A percentile compares a stretch with the other conserved stretches of the same genome.
These are phyloP conservation scores for Pica pica DNA, from an alignment of 2,113 vertebrate species.

Conservation along the genomic window DNA sequence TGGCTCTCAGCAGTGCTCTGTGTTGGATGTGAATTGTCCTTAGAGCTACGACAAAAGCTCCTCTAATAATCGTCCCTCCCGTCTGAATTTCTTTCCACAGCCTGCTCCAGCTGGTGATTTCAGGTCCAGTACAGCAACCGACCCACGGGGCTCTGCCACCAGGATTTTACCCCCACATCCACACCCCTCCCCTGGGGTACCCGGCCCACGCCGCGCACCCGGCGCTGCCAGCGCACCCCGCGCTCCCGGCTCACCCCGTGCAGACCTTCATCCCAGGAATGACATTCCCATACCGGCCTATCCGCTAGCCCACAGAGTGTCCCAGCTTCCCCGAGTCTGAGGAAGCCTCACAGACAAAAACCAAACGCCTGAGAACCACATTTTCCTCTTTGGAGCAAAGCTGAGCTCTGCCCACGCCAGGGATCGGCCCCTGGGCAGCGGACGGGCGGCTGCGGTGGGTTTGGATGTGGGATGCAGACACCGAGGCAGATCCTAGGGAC, in stretches of 20 bases:
- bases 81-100: conserved; percentile 66
- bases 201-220: conserved; percentile 58
- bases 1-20: background rate
- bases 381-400: background rate
- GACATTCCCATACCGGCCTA: conserved; percentile 86
- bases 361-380: background rate
- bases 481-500: background rate
- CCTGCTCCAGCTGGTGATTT: conserved; percentile 95
- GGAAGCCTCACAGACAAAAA: background rate
- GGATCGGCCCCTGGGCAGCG: rapidly evolving
- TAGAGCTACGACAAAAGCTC: background rate
- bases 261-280: conserved; percentile 80
- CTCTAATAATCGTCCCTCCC: background rate
- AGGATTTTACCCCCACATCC: conserved; percentile 89
- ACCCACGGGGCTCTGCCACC: conserved; percentile 74
- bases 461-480: background rate
- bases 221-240: conserved; percentile 52
- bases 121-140: conserved; percentile 86
- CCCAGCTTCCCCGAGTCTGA: background rate
- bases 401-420: rapidly evolving
- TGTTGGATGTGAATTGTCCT: background rate
- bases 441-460: rapidly evolving
- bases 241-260: conserved; percentile 80
- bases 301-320: conserved; percentile 67
- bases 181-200: conserved; percentile 85